Base-by-base conservation (phyloP, 2,888 invertebrate species). In the Drosophila mayaguana region DNA sequence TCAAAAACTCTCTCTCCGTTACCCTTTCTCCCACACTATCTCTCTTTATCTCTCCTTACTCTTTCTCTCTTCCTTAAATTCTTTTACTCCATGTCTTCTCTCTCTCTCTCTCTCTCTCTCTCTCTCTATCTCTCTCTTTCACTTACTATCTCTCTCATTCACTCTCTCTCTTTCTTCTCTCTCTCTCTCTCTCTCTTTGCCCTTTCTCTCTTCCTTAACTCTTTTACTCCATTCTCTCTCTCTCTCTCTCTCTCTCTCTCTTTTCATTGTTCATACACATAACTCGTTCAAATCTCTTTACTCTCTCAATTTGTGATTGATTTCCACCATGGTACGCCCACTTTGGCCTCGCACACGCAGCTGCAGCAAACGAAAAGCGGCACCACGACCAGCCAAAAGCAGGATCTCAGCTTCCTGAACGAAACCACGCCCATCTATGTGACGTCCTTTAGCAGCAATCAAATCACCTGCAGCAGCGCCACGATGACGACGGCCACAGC, bases 401-500 rank as follows among this genome's bases (percentile, higher is more conserved):
- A 92, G 78, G 96, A 96, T 85, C 93, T 96, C 78, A 97, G 96
- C 94, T 97, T 96, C 71, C 95, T 97, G 91, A 96, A 96, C 90
- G 96, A 96, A 91, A 96, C 96, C 91, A 96, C 96, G 65, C 96
- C 96, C 64, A 96, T 97, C 81, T 97, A 97, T 94, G 96, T 97
- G 81, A 97, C 96, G 75, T 96, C 96, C 80, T 95, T 96, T 84
- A 93, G 92, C 69, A 92, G 91, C 93, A 91, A 94, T 93, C 93
- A 94, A 92, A 91, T 94, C 92, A 93, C 94, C 88, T 92, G 93
- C 88, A 92, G 92, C 92, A 92, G 93, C 92, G 93, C 93, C 92
- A 94, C 94, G 90, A 93, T 93, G 92, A 93, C 93, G 90, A 93
- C 93, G 70, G 93, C 91, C 60, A 91, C 90, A 48, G 89, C 91